Evolutionary conservation across 2,113 vertebrate genomes (phyloP).

Genomic region (Petaurus breviceps): DNA sequence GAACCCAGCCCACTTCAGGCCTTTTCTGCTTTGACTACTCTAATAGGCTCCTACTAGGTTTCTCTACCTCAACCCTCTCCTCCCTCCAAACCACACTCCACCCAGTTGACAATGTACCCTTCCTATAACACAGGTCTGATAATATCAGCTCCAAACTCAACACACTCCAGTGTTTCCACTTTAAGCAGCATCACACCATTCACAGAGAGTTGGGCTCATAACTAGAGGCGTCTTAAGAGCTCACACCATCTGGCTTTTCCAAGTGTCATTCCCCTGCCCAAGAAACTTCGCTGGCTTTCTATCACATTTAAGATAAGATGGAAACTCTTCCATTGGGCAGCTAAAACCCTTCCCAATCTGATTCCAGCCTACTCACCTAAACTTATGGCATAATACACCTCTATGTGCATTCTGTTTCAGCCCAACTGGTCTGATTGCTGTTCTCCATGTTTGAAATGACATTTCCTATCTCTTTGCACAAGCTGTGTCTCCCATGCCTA

Average conservation of each 20-base stretch:
- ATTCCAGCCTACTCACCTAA: neutral
- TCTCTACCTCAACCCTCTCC: neutral
- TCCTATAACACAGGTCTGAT: neutral
- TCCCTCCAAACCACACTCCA: neutral
- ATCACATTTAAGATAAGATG: neutral
- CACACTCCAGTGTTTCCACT: neutral
- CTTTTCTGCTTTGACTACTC: neutral
- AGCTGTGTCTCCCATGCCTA: neutral
- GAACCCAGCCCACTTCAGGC: too few relatives aligned
- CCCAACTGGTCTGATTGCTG: neutral
- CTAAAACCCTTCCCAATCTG: neutral
- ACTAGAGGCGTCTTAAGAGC: neutral
- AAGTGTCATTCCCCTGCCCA: neutral
- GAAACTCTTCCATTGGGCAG: neutral
- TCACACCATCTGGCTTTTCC: neutral
- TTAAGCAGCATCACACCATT: neutral
- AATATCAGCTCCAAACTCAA: neutral
- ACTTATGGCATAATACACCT: neutral
- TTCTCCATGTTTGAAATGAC: neutral
- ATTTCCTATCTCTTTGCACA: neutral
- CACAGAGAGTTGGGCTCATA: neutral
- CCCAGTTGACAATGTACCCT: too few relatives aligned
- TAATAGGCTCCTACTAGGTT: neutral
- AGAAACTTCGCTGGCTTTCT: neutral
- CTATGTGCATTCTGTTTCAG: neutral